Percentiles rank a stretch among this genome's conserved stretches.
These are phyloP conservation scores for Crypturellus tataupa DNA, from an alignment of 2,797 vertebrate species.

Conservation along the genomic window DNA sequence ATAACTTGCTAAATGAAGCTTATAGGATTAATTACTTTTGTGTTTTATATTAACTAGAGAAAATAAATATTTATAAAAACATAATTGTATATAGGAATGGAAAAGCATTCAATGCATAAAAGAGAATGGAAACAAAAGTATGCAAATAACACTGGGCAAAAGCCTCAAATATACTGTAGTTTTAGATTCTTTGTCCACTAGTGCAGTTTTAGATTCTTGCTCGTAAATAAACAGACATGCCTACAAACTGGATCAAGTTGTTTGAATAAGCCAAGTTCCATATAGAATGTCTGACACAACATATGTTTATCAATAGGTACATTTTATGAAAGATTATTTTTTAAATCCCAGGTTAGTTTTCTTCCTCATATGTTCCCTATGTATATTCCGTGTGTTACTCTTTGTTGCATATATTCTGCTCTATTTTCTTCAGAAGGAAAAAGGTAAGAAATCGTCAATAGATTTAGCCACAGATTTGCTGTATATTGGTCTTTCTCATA, in stretches of 20 bases:
- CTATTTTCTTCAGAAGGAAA: neutral
- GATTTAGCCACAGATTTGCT: neutral
- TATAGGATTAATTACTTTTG: neutral
- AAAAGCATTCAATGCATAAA: neutral
- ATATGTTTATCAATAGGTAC: neutral
- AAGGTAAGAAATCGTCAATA: neutral
- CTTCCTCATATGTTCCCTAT: neutral
- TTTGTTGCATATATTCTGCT: neutral
- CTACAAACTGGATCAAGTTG: neutral
- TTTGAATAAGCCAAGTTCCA: neutral
- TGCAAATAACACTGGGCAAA: conserved; percentile 3
- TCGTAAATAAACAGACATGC: conserved; percentile 1
- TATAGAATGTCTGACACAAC: neutral
- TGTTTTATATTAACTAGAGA: neutral
- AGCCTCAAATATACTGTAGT: neutral
- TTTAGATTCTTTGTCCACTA: neutral
- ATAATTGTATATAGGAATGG: neutral
- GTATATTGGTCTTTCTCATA: neutral
- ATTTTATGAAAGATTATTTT: neutral
- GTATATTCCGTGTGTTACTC: neutral
- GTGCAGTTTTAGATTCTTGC: neutral
- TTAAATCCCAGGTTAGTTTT: neutral
- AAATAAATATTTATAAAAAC: conserved; percentile 44
- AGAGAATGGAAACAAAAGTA: neutral
- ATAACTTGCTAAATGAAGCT: neutral